phyloP scores from a whole-genome alignment of 1,140 invertebrate genomes.

The Zophobas atratus region DNA sequence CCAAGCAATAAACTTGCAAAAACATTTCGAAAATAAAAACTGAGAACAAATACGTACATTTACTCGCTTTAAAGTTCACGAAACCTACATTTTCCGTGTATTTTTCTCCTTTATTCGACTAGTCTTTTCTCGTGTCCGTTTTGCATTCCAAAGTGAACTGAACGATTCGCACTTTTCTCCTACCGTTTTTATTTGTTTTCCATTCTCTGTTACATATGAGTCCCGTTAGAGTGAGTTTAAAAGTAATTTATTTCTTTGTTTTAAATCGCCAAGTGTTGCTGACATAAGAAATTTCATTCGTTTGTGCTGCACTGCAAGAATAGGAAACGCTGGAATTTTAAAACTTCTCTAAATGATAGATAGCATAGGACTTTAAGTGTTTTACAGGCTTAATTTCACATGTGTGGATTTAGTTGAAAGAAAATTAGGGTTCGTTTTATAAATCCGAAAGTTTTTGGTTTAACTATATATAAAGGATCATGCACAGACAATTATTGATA shows the following conservation, averaged over 20 bases:
- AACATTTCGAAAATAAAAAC: conserved; percentile 1
- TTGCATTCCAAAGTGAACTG: conserved; percentile 55
- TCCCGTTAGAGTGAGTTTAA: conserved; percentile 46
- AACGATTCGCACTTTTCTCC: conserved; percentile 31
- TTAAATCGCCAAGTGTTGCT: conserved; percentile 25
- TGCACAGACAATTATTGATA: too few species aligned
- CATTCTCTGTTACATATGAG: conserved; percentile 51
- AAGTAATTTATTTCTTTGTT: conserved; percentile 51
- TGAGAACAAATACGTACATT: background rate
- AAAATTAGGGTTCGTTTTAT: too few species aligned
- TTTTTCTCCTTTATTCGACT: conserved; percentile 27
- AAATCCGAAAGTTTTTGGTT: too few species aligned
- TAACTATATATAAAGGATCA: too few species aligned
- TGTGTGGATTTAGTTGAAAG: too few species aligned
- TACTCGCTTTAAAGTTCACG: conserved; percentile 12
- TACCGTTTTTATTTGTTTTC: conserved; percentile 54
- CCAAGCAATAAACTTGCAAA: too few species aligned
- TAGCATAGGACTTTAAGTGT: too few species aligned
- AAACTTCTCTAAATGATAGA: background rate
- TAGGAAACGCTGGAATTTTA: background rate
- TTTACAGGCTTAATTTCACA: too few species aligned
- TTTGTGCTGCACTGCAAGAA: background rate
- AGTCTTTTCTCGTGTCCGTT: conserved; percentile 42
- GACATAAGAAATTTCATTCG: conserved; percentile 17
- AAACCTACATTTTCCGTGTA: conserved; percentile 15